Conservation (phyloP, 2,888 invertebrate genomes). For the Salticus scenicus region DNA sequence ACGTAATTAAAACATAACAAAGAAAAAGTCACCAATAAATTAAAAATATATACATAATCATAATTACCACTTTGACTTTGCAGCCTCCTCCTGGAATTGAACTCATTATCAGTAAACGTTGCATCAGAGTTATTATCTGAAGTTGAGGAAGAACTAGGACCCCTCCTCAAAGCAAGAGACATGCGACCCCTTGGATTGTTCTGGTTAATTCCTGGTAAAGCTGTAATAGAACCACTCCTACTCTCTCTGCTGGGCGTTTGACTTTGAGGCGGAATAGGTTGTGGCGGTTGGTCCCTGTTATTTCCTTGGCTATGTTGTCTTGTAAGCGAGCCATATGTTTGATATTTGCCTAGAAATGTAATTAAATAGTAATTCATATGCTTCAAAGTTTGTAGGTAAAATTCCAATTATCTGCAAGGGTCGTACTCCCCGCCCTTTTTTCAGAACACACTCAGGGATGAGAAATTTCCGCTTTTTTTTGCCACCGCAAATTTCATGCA, state of each 20-base stretch:
- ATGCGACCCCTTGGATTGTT: slow-evolving; percentile 33
- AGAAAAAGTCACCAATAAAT: no score
- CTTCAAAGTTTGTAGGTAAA: no score
- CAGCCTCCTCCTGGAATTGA: slow-evolving; percentile 41
- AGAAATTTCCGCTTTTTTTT: no score
- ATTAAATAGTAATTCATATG: no score
- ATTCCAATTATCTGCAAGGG: no score
- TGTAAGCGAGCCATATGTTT: slow-evolving; percentile 47
- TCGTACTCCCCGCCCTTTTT: no score
- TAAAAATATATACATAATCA: no score
- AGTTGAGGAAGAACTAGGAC: slow-evolving; percentile 70
- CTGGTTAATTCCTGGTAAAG: neutral
- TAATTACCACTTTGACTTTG: slow-evolving; percentile 61
- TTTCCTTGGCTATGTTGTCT: slow-evolving; percentile 43
- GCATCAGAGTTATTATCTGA: slow-evolving; percentile 71
- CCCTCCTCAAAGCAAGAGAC: slow-evolving; percentile 65
- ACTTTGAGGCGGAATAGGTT: neutral
- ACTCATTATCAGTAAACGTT: slow-evolving; percentile 69
- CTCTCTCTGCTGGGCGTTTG: slow-evolving; percentile 27
- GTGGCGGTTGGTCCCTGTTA: slow-evolving; percentile 22
- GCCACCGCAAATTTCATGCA: no score
- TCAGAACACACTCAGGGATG: no score
- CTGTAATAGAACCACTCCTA: slow-evolving; percentile 38
- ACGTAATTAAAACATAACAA: no score
- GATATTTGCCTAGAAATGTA: slow-evolving; percentile 44